Evolutionary conservation across 2,113 vertebrate species (phyloP).

Genomic region (Chrysemys picta): DNA sequence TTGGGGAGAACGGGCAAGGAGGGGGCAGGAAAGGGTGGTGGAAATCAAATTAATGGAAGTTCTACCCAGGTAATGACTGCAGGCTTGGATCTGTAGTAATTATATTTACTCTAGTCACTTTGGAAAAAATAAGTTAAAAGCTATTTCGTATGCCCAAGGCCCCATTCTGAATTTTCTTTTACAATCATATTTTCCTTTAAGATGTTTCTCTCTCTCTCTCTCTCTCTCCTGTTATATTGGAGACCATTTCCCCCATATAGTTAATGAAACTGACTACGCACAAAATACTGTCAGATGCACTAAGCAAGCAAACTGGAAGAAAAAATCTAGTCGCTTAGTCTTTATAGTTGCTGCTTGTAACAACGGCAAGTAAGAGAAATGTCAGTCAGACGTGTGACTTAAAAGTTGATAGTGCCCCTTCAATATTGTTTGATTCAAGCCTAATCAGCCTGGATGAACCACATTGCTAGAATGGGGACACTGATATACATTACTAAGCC

Average conservation of each 20-base stretch:
- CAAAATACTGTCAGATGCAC: not conserved
- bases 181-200: not conserved
- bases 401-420: not conserved
- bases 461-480: not conserved
- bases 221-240: not conserved
- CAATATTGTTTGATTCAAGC: not conserved
- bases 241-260: not conserved
- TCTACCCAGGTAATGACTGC: not conserved
- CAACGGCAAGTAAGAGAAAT: not conserved
- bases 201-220: not conserved
- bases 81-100: not conserved
- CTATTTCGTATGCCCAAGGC: not conserved
- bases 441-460: not conserved
- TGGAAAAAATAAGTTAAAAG: not conserved
- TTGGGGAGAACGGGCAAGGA: not conserved
- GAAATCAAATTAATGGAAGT: not conserved
- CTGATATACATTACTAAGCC: not conserved
- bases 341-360: not conserved
- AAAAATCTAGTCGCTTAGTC: not conserved
- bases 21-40: not conserved
- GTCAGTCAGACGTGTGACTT: not conserved
- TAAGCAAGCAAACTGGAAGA: not conserved
- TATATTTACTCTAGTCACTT: not conserved
- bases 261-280: not conserved
- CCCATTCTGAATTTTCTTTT: not conserved